phyloP scores from a whole-genome alignment of 2,113 vertebrate species.

The Eptesicus fuscus region DNA sequence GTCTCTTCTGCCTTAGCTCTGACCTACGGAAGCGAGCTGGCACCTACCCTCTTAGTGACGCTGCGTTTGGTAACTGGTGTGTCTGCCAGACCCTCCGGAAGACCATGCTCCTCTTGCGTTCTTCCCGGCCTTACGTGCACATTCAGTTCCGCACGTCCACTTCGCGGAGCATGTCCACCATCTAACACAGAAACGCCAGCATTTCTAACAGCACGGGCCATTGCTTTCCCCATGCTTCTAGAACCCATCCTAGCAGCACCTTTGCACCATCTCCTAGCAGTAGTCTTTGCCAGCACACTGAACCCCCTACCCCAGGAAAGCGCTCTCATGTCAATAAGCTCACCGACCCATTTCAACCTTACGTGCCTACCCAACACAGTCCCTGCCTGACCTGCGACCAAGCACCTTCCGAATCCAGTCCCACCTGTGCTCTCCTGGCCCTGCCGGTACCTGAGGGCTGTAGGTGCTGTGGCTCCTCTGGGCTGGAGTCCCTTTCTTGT shows the following conservation, averaged over 20 bases:
- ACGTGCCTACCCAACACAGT: too few relatives aligned
- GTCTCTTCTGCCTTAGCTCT: background rate
- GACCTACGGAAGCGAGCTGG: accelerated
- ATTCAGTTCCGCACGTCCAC: too few relatives aligned
- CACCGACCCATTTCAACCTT: background rate
- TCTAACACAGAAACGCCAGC: background rate
- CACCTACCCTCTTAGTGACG: accelerated
- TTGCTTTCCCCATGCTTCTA: background rate
- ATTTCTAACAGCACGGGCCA: background rate
- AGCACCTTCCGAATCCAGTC: background rate
- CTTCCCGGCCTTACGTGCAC: background rate
- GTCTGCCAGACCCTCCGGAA: accelerated
- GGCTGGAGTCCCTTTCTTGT: background rate
- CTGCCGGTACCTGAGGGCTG: accelerated
- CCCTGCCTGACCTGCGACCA: background rate
- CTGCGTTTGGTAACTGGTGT: background rate
- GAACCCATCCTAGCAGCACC: background rate
- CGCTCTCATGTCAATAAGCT: background rate
- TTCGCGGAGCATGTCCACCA: background rate
- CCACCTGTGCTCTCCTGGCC: background rate
- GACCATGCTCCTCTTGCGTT: accelerated
- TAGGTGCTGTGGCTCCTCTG: background rate
- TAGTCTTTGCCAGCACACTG: background rate
- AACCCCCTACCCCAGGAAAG: background rate
- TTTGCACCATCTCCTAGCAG: background rate